phyloP scores from a whole-genome alignment of 2,888 invertebrate species.

The Tineola bisselliella region DNA sequence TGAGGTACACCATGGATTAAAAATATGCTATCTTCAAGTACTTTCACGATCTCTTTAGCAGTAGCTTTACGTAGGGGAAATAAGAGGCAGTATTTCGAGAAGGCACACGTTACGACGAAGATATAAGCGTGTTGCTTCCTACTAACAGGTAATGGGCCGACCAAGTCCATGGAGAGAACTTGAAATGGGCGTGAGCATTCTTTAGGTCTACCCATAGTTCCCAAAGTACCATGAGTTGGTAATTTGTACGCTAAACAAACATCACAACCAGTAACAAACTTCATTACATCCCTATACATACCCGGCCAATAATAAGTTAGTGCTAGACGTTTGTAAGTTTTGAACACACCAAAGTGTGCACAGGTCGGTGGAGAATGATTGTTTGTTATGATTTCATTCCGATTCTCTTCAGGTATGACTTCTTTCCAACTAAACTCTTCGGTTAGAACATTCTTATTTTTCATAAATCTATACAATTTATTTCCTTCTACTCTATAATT shows the following conservation, averaged over 20 bases:
- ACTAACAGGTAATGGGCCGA: slow-evolving; percentile 17
- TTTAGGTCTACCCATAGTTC: slow-evolving; percentile 21
- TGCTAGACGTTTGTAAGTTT: slow-evolving; percentile 19
- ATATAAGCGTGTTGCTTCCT: slow-evolving; percentile 16
- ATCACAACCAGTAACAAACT: slow-evolving; percentile 17
- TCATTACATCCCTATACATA: slow-evolving; percentile 19
- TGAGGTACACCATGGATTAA: slow-evolving; percentile 23
- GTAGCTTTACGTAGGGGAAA: slow-evolving; percentile 17
- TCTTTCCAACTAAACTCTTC: slow-evolving; percentile 19
- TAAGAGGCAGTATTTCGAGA: slow-evolving; percentile 18
- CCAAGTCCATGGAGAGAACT: slow-evolving; percentile 9
- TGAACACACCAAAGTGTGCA: slow-evolving; percentile 20
- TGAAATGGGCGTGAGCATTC: slow-evolving; percentile 21
- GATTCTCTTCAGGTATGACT: slow-evolving; percentile 17
- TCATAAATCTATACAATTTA: slow-evolving; percentile 12
- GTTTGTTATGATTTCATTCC: slow-evolving; percentile 13
- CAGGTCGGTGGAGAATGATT: slow-evolving; percentile 18
- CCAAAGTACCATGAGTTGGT: slow-evolving; percentile 17
- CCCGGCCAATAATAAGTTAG: slow-evolving; percentile 20
- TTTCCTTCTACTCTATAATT: slow-evolving; percentile 14
- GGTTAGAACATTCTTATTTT: slow-evolving; percentile 14
- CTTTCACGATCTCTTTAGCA: slow-evolving; percentile 14
- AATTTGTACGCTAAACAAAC: slow-evolving; percentile 17
- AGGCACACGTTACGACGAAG: slow-evolving; percentile 20
- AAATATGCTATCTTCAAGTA: slow-evolving; percentile 22